phyloP scores from a whole-genome alignment of 1,140 invertebrate genomes.

The Nasonia giraulti region DNA sequence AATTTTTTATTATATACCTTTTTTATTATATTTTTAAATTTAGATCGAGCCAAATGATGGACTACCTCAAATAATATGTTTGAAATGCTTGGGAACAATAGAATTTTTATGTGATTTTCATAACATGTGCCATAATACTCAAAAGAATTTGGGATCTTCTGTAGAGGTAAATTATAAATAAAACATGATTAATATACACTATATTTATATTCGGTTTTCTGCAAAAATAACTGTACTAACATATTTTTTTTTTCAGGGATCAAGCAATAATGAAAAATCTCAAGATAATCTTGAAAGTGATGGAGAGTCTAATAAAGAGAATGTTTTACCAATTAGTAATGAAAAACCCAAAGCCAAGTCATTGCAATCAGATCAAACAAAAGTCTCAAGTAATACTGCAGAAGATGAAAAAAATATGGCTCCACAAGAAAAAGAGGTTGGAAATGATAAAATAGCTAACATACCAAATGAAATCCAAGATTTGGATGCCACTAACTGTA shows the following conservation, averaged over 20 bases:
- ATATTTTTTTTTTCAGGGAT: slow-evolving; percentile 7
- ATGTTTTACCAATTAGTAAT: slow-evolving; percentile 48
- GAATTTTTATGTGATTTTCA: slow-evolving; percentile 64
- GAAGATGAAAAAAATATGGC: slow-evolving; percentile 17
- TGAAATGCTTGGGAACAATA: slow-evolving; percentile 59
- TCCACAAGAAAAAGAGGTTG: background rate
- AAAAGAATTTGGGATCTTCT: slow-evolving; percentile 51
- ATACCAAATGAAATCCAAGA: background rate
- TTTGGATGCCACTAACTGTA: background rate
- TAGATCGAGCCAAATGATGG: slow-evolving; percentile 63
- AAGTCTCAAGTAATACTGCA: slow-evolving; percentile 23
- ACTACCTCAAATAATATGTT: slow-evolving; percentile 59
- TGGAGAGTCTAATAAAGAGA: slow-evolving; percentile 60
- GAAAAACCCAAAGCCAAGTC: slow-evolving; percentile 49
- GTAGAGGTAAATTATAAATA: slow-evolving; percentile 47
- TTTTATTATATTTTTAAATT: slow-evolving; percentile 47
- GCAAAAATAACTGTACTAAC: background rate
- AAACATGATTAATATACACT: background rate
- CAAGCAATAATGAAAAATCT: slow-evolving; percentile 5
- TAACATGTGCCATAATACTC: slow-evolving; percentile 56
- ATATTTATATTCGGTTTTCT: background rate
- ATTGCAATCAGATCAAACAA: background rate
- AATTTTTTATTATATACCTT: background rate
- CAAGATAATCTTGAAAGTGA: slow-evolving; percentile 45
- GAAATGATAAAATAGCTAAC: background rate